Percentiles rank a stretch among this genome's conserved stretches.
phyloP scores from a whole-genome alignment of 2,113 vertebrate species.

The Lamprotornis superbus region DNA sequence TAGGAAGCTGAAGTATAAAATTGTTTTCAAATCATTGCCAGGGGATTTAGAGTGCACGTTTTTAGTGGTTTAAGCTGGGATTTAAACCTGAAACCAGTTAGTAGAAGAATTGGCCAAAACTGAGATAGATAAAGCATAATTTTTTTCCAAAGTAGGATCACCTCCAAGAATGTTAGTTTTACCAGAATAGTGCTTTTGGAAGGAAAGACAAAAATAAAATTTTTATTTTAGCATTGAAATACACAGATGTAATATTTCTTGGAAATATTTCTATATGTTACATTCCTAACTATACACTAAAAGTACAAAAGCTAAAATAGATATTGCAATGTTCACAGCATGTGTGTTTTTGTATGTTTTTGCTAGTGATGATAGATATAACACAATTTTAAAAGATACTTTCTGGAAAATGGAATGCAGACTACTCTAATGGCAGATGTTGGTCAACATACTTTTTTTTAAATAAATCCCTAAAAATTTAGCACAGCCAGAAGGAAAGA shows the following conservation, averaged over 20 bases:
- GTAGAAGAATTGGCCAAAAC: neutral
- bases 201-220: neutral
- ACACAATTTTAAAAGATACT: neutral
- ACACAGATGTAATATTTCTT: neutral
- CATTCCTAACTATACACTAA: neutral
- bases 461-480: neutral
- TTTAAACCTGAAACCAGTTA: slow-evolving; percentile 27
- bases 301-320: neutral
- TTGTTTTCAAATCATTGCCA: neutral
- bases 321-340: neutral
- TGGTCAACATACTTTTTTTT: neutral
- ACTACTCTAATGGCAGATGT: neutral
- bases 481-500: neutral
- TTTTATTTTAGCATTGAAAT: neutral
- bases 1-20: slow-evolving; percentile 17
- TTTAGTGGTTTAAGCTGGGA: slow-evolving; percentile 21
- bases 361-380: neutral
- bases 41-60: neutral
- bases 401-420: neutral
- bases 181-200: neutral
- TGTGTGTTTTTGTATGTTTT: neutral
- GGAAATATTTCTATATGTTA: neutral
- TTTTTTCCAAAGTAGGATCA: neutral
- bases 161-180: neutral
- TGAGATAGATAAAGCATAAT: neutral